Base-by-base conservation (phyloP, 2,888 invertebrate genomes). In the Lamproptera curius region DNA sequence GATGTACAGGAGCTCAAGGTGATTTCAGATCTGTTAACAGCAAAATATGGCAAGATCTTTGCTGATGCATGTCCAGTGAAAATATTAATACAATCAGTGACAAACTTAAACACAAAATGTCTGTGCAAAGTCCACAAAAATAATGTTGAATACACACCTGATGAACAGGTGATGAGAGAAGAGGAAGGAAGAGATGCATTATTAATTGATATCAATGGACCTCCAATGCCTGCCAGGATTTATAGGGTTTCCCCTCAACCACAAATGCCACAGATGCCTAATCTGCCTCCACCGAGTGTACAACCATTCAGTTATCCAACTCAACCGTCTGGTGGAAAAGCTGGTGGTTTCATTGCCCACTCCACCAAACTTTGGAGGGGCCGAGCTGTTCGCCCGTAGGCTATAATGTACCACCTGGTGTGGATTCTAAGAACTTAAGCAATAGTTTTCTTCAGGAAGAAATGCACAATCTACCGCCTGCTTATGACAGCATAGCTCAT, bases 111-210 rank as follows among this genome's bases (percentile, higher is more conserved):
- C n/a, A n/a, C n/a, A n/a, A 95, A 95, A 70, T 97, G 91, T 63
- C 84, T 99, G 61, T 94, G 98, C 63, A 99, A 98, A 86, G 99
- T 99, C 61, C 97, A 99, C 0, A 97, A 95, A 76, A 96, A 95
- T 65, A 95, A 97, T 77, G 93, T 99, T 40, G 93, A 94, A 40
- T 99, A 98, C 77, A 95, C 95, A 56, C 98, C 99, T 0, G 99
- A 99, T 89, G 95, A 96, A 56, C 94, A 95, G 80, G 91, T 97
- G 6, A 94, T 97, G 93, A 90, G 92, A 56, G 94, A 94, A 57
- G 94, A 94, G 51, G 87, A 88, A 59, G 89, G 89, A 48, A 86
- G 89, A 34, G 93, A 94, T 68, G 91, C 92, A 1, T 73, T 93
- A 67, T 76, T 95, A 47, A 92, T 94, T 54, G 94, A 93, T 68